Evolutionary conservation across 2,797 vertebrate genomes (phyloP), one percentile per base, ranked within the genome.

Genomic region (Coilia nasus): DNA sequence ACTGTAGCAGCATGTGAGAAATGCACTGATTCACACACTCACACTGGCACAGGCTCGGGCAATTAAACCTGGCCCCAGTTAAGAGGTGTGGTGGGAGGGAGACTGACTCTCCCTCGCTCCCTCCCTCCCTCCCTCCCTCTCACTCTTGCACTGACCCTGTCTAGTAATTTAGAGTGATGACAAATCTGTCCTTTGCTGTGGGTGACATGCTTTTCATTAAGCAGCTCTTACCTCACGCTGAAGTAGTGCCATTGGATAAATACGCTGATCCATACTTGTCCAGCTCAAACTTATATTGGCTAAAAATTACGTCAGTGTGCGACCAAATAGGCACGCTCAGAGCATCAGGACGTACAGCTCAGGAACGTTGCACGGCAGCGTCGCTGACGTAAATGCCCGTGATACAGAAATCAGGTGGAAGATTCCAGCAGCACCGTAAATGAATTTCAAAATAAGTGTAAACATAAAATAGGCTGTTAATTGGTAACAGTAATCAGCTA

Each of bases 301-400:
- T 84, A 62, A 80, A 54, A 78, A 67, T 88, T 85, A 86, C 85
- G 85, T 88, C 85, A 87, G 87, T 47, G 85, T 41, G 71, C 46
- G 81, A 47, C 12, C 41, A 64, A 47, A 83, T 47, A 46, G 60
- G 31, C 71, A 78, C 71, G 41, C 56, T 83, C 35, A 62, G 15
- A 15, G 44, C 56, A 62, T 60, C 62, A 83, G 60, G 21, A 31
- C 25, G 81, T 82, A 62, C 82, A n/a, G n/a, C 19, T 59, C 14
- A 41, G 59, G 14, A 67, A 25, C 82, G 44, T n/a, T 82, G 91
- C 92, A 90, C 91, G 89, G 92, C 89, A 92, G 91, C 92, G 91
- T 92, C 35, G 71, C 31, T 78, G 71, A 78, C 71, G 71, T 75
- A 75, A 41, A 75, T 41, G 67, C 4, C 15, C 19, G 67, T 44